phyloP scores from a whole-genome alignment of 2,797 vertebrate species.

The Octomys mimax region DNA sequence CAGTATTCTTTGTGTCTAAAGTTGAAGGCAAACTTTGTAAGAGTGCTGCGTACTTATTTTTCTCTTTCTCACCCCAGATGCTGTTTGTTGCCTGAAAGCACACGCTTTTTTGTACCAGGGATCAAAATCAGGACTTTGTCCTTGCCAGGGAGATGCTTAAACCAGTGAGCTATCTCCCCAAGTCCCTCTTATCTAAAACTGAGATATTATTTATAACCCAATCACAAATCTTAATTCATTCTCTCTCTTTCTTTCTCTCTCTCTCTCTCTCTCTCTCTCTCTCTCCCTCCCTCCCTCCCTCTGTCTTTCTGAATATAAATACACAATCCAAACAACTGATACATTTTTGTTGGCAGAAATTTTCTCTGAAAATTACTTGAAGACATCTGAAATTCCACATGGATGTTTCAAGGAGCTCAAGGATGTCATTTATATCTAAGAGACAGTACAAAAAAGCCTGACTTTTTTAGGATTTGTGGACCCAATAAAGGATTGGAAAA shows the following conservation, averaged over 20 bases:
- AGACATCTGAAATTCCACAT: neutral
- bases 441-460: neutral
- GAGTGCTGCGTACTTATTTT: neutral
- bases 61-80: neutral
- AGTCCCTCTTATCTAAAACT: neutral
- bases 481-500: neutral
- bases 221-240: neutral
- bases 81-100: neutral
- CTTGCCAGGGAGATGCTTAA: no score
- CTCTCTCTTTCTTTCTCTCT: no score
- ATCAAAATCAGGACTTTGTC: no score
- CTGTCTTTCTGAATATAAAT: neutral
- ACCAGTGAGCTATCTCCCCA: no score
- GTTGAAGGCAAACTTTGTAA: conserved; percentile 32
- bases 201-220: neutral
- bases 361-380: conserved; percentile 41
- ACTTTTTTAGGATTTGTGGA: neutral
- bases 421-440: neutral
- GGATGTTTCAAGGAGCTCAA: conserved; percentile 35
- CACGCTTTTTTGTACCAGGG: no score
- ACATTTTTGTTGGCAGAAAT: conserved; percentile 7
- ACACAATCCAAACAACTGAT: neutral
- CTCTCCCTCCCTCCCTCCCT: no score
- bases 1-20: neutral
- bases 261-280: no score